A percentile compares a stretch with the other conserved stretches of the same genome.
Conservation (phyloP, 2,888 invertebrate genomes). For the Tanaodytes sp. region DNA sequence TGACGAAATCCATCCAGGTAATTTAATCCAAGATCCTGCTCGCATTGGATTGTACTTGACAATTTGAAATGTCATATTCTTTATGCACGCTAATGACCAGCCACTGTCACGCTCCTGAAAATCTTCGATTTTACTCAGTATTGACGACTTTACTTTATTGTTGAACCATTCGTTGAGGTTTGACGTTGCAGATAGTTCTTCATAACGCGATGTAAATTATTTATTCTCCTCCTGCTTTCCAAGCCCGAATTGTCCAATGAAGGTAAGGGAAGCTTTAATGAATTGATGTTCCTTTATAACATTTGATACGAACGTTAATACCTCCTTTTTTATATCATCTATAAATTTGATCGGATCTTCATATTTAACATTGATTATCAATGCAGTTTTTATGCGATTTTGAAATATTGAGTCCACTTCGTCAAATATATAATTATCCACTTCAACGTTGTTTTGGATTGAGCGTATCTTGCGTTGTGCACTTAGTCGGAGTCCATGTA, state of each 20-base stretch:
- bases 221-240: neutral
- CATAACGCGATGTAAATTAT: neutral
- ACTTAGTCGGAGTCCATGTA: too few relatives aligned
- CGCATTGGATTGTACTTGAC: neutral
- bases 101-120: constrained; percentile 2
- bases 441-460: too few relatives aligned
- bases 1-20: too few relatives aligned
- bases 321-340: neutral
- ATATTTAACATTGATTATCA: neutral
- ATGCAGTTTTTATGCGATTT: neutral
- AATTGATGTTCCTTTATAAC: constrained; percentile 1
- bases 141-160: neutral
- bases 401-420: neutral
- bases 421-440: too few relatives aligned
- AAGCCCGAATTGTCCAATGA: neutral
- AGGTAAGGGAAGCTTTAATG: neutral
- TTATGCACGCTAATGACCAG: neutral
- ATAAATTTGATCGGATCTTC: neutral
- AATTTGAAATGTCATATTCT: neutral
- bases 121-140: neutral
- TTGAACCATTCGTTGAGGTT: neutral
- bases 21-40: too few relatives aligned
- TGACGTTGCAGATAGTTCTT: constrained; percentile 1
- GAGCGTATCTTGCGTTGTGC: too few relatives aligned
- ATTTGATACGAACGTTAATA: neutral